Evolutionary conservation across 2,113 vertebrate genomes (phyloP).

Genomic region (Larimichthys crocea): DNA sequence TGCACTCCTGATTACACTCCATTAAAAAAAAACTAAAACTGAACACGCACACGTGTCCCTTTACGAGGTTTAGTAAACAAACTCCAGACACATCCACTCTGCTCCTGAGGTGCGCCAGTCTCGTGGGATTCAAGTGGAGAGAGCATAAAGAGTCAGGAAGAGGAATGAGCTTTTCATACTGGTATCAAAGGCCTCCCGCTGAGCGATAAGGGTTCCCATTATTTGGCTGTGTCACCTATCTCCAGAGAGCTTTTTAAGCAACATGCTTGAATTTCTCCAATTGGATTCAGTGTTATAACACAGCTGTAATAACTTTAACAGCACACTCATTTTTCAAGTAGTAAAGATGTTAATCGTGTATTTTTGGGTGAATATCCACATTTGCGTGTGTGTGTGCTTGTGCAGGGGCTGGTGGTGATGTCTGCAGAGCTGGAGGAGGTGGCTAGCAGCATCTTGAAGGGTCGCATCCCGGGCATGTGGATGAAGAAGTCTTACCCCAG

Average conservation of each 20-base stretch:
- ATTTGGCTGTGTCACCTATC: slow-evolving; percentile 35
- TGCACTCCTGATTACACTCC: slow-evolving; percentile 13
- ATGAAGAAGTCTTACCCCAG: slow-evolving; percentile 92
- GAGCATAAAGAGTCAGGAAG: slow-evolving; percentile 37
- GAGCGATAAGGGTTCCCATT: slow-evolving; percentile 36
- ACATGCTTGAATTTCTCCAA: slow-evolving; percentile 15
- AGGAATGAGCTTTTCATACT: slow-evolving; percentile 19
- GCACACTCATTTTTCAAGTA: not conserved
- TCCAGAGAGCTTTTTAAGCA: slow-evolving; percentile 9
- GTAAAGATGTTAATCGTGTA: not conserved
- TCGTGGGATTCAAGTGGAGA: slow-evolving; percentile 23
- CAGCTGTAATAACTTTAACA: not conserved
- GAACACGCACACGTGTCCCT: not conserved
- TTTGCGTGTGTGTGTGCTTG: not conserved
- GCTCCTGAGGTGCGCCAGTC: slow-evolving; percentile 18
- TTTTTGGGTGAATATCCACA: not conserved
- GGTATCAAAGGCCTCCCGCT: slow-evolving; percentile 39
- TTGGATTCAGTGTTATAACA: not conserved
- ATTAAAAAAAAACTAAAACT: slow-evolving; percentile 3
- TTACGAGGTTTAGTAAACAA: slow-evolving; percentile 28
- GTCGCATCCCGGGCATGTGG: slow-evolving; percentile 89
- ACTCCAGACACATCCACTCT: slow-evolving; percentile 5
- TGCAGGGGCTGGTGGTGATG: slow-evolving; percentile 89
- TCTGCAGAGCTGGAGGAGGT: slow-evolving; percentile 91
- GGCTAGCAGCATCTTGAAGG: slow-evolving; percentile 89